These are phyloP conservation scores for Echinarachnius parma DNA, from an alignment of 53 echinoderm and acorn worm genomes.

Conservation along the genomic window DNA sequence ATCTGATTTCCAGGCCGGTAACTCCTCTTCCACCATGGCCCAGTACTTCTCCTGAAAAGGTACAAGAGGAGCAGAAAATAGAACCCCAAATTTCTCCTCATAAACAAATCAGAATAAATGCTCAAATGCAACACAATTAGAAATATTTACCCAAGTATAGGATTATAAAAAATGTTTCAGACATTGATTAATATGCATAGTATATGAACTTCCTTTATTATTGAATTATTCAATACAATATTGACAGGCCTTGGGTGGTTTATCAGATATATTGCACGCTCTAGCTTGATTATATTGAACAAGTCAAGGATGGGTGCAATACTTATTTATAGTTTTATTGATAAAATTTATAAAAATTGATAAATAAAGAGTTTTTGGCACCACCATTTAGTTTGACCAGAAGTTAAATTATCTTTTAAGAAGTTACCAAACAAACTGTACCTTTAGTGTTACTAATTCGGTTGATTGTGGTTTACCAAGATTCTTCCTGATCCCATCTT, in stretches of 20 bases:
- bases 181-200: too few species aligned
- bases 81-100: not conserved
- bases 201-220: too few species aligned
- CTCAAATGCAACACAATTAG: not conserved
- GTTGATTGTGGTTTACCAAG: conserved; percentile 50
- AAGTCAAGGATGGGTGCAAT: too few species aligned
- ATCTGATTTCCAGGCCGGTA: conserved; percentile 72
- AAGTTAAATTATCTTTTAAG: not conserved
- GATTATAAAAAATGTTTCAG: too few species aligned
- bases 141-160: not conserved
- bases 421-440: conserved; percentile 1
- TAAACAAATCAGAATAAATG: not conserved
- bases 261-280: too few species aligned
- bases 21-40: conserved; percentile 66
- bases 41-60: conserved; percentile 66
- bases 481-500: conserved; percentile 54
- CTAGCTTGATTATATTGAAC: too few species aligned
- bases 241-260: too few species aligned
- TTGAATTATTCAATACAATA: too few species aligned
- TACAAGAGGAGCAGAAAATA: conserved; percentile 1
- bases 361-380: too few species aligned
- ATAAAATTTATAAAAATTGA: too few species aligned
- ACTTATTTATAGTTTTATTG: too few species aligned
- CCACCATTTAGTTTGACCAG: too few species aligned
- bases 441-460: conserved; percentile 59